Base-by-base conservation (phyloP, 2,113 vertebrate species). In the Caranx ignobilis region DNA sequence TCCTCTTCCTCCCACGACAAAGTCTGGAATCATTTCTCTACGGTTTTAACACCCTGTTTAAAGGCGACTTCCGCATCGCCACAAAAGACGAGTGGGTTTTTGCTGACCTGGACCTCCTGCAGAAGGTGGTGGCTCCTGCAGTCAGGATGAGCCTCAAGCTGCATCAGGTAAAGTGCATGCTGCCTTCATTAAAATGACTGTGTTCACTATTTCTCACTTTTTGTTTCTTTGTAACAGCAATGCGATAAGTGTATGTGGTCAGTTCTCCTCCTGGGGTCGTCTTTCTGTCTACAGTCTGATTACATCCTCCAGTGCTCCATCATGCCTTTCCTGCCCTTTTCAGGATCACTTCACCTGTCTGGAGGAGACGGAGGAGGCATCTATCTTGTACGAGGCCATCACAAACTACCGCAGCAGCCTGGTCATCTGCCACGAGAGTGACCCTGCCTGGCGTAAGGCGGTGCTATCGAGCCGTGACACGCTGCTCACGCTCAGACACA, bases 311-410 rank as follows among this genome's bases (percentile, higher is more conserved):
- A 11, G 11, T 26, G 5, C 62, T 73, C 54, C 37, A 31, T 55
- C 3, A 13, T 35, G 21, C 31, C 52, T 56, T 13, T 34, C 21
- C 45, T 64, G 48, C 68, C 18, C 1, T 1, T 32, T 32, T 41
- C 82, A 99, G 98, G 97, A 98, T 92, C 98, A 99, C 93, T 99
- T 99, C 94, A 99, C 98, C 0, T 99, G 97, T 79, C 97, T 98
- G 0, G 98, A 99, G 60, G 98, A 99, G 87, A 99, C 97, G 0
- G 98, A 99, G 87, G 98, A 99, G 88, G 96, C 96, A 0, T 94
- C 89, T 0, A 91, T 97, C 74, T 74, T 99, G 84, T 97, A 97
- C 0, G 96, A 98, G 80, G 97, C 98, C 6, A 99, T 99, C 93
- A 96, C 93, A 0, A 94, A 95, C 80, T 99, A 98, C 80, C 95